Base-by-base conservation (phyloP, 2,113 vertebrate genomes). In the Sorex fumeus region DNA sequence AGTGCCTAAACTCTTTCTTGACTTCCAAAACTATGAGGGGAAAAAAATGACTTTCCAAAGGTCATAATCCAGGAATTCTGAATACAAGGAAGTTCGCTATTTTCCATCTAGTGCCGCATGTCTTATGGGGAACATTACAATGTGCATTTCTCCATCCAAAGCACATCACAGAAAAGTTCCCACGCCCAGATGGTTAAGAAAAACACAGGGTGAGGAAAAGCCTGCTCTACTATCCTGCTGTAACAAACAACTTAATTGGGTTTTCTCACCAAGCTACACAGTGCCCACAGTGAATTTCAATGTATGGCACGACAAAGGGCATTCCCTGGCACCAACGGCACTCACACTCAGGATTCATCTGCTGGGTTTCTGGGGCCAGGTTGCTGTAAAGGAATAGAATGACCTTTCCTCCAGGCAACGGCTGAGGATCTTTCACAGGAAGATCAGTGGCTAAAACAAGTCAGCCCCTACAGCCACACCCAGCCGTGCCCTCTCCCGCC, bases 161-260 rank as follows among this genome's bases (percentile, higher is more conserved):
- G n/a, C 32, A 60, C 66, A 50, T 34, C 5, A 9, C 19, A 82
- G 43, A 27, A 2, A 21, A 88, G 25, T 47, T 60, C 19, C 82
- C 36, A 84, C 2, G 28, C 27, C 30, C 13, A 76, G 83, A 15
- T 69, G n/a, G 15, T 75, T 88, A 95, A 85, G 78, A 85, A 88
- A 92, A 93, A 83, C 21, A 79, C 1, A 83, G 15, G 28, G n/a
- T 72, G 16, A 28, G 45, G 50, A 87, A 67, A 90, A 81, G 86
- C 30, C 9, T 8, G 30, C 87, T 47, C 70, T 40, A 69, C 80
- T 87, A 40, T 67, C 45, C 66, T 80, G n/a, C 47, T 62, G 18
- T 18, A 28, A n/a, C 36, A 83, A 84, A 72, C 27, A 70, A 66
- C 45, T 60, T 90, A 84, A 45, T 30, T 77, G 57, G 25, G 25